Base-by-base conservation (phyloP, 2,113 vertebrate genomes). In the Ciconia maguari region DNA sequence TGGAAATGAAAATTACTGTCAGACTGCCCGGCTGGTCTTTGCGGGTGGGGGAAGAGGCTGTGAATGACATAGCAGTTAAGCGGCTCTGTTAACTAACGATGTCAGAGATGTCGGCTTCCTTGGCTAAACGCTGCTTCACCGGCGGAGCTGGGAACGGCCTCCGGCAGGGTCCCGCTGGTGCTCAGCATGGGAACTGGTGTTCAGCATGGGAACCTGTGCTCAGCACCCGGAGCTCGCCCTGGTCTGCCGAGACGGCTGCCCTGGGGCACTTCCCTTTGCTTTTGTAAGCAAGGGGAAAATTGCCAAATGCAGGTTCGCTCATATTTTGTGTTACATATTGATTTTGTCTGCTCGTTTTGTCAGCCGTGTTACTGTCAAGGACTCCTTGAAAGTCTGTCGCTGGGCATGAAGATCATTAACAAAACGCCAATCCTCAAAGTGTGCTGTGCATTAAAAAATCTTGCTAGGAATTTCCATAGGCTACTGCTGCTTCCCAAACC, bases 141-240 rank as follows among this genome's bases (percentile, higher is more conserved):
- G 18, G 12, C 10, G 17, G 69, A 74, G 38, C 58, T 83, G 44
- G 60, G 81, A 62, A 1, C 62, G 41, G 2, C 29, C 69, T 69
- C 42, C 13, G 8, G 12, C 87, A 19, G 19, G 22, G 51, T 89
- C 48, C 48, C 4, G 14, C 68, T 60, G 89, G 44, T 5, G 10
- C 24, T 80, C 42, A 5, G 17, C 36, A 7, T 2, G 9, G 76
- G 54, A 79, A 21, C 26, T 16, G 0, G 1, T 20, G 51, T 54
- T 69, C 0, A 0, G 64, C 66, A 26, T 38, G 38, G 38, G 38
- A 38, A 38, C 38, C 38, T 38, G 1, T 20, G 51, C 58, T 69
- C 0, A 0, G 64, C 66, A 26, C 41, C 70, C 9, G 3, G 9
- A 55, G 32, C 72, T 87, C 0, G 0, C 38, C 41, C 52, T 58